Evolutionary conservation across 2,797 vertebrate species (phyloP), one percentile per base, ranked within the genome.

Genomic region (Characodon lateralis): DNA sequence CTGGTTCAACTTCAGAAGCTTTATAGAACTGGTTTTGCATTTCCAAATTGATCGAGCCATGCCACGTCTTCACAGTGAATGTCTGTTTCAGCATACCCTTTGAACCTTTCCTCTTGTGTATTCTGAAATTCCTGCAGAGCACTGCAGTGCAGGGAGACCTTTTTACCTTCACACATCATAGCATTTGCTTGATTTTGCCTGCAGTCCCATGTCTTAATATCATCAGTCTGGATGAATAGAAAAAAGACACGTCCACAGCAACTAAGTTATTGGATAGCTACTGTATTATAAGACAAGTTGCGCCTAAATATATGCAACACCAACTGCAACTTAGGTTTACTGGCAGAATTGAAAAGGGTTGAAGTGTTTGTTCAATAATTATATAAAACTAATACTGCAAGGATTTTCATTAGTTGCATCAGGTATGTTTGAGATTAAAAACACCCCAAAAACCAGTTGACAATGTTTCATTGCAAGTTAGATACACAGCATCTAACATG

Each of bases 121-220:
- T 74, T 24, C 41, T 74, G 6, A 46, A 28, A 10, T 46, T 28
- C 61, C 39, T 73, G 56, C 56, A 61, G 26, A 48, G 72, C 16
- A 31, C 72, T 56, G 56, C 72, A 74, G 56, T 48, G 72, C 56
- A 61, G 56, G 41, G 26, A 63, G 58, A 74, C 58, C 10, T 28
- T 46, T 59, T 73, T 39, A 72, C 35, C 71, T 72, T 39, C 51
- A 72, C 51, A 41, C 31, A 41, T 46, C 35, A 58, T 24, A 69
- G 56, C 24, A 10, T 74, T 50, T 31, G 46, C 31, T 46, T 61
- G 24, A 74, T 31, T 63, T 48, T 61, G 56, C 58, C 10, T 46
- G 59, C 43, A 74, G 61, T 35, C 18, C 43, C 28, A 50, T 26
- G 13, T 51, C 26, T 74, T 28, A 16, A 51, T 39, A 18, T n/a